Evolutionary conservation across 2,888 invertebrate genomes (phyloP).

Genomic region (Zele albiditarsus): DNA sequence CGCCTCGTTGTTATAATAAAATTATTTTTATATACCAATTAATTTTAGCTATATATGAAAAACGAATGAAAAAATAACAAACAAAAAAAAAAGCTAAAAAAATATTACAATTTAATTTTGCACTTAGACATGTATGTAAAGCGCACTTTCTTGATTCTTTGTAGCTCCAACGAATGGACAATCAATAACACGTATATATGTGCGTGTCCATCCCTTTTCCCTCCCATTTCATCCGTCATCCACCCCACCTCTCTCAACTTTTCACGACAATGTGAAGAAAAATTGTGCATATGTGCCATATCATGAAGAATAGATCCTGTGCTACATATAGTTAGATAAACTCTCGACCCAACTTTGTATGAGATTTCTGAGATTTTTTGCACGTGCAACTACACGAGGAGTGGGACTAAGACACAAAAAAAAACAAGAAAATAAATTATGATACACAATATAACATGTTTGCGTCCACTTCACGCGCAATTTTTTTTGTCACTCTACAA

Average conservation of each 20-base stretch:
- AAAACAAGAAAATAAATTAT: neutral
- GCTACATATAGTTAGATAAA: neutral
- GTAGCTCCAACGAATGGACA: slow-evolving; percentile 36
- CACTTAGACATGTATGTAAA: slow-evolving; percentile 11
- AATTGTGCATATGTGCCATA: slow-evolving; percentile 12
- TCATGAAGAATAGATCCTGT: neutral
- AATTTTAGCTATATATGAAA: slow-evolving; percentile 25
- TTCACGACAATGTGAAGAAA: neutral
- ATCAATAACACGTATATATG: slow-evolving; percentile 25
- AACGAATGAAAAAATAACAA: neutral
- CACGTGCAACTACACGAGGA: neutral
- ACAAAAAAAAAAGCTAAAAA: neutral
- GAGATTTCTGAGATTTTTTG: slow-evolving; percentile 26
- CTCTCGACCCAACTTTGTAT: slow-evolving; percentile 19
- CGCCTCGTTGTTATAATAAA: slow-evolving; percentile 31
- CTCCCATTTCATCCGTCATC: neutral
- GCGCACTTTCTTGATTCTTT: neutral
- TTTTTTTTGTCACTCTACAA: neutral
- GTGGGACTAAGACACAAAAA: neutral
- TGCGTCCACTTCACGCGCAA: neutral
- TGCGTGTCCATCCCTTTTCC: neutral
- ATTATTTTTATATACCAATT: slow-evolving; percentile 35
- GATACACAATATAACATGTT: neutral
- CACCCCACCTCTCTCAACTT: neutral
- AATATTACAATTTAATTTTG: slow-evolving; percentile 19